A percentile compares a stretch with the other conserved stretches of the same genome.
These are phyloP conservation scores for Damaliscus lunatus DNA, from an alignment of 2,113 vertebrate genomes.

Conservation along the genomic window DNA sequence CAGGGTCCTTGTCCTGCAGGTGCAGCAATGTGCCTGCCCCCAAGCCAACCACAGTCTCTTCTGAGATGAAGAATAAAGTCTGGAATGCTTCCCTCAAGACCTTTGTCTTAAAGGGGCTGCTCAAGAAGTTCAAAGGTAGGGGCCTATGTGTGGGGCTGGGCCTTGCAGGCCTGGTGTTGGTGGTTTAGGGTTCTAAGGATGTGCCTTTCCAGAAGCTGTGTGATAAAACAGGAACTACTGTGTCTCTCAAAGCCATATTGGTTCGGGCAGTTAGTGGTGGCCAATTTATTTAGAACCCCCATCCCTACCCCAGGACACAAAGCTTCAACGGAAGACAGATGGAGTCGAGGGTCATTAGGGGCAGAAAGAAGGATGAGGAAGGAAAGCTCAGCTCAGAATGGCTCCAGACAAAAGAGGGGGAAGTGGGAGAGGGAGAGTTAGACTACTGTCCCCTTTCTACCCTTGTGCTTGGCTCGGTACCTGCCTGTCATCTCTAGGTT, in stretches of 20 bases:
- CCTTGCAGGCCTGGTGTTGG: not conserved
- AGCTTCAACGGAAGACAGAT: not conserved
- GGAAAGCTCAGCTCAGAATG: not conserved
- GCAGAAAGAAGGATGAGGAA: not conserved
- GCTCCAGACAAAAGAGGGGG: not conserved
- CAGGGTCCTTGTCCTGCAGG: conserved; percentile 32
- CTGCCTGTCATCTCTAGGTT: not conserved
- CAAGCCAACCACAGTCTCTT: conserved; percentile 71
- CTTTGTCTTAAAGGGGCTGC: conserved; percentile 70
- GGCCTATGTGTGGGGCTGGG: not conserved
- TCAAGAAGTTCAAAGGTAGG: conserved; percentile 75
- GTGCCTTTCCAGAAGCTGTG: not conserved
- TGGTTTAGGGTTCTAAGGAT: not conserved
- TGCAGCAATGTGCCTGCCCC: conserved; percentile 59
- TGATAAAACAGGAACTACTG: not conserved
- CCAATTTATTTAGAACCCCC: not conserved
- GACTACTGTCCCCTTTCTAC: not conserved
- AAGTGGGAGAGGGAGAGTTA: not conserved
- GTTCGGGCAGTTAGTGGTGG: not conserved
- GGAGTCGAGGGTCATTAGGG: not conserved
- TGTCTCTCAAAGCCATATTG: not conserved
- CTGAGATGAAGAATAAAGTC: conserved; percentile 75
- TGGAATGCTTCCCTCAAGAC: conserved; percentile 76
- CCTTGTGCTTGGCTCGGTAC: not conserved
- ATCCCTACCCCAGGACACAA: not conserved